Evolutionary conservation across 2,888 invertebrate species (phyloP).

Genomic region (Desoria tigrina): DNA sequence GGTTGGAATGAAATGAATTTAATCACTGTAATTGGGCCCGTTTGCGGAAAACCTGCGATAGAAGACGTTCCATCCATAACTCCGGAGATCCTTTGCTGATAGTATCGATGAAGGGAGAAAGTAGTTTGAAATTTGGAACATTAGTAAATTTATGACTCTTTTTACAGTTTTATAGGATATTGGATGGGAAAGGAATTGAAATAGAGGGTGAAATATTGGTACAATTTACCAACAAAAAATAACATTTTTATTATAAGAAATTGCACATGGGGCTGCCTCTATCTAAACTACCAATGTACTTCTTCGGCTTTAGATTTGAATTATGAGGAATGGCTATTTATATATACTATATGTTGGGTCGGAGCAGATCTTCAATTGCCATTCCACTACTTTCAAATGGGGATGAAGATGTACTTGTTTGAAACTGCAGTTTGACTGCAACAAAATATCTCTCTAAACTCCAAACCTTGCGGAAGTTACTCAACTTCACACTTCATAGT

Average conservation of each 20-base stretch:
- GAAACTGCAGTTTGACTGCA: too few species aligned
- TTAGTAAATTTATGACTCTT: constrained; percentile 1
- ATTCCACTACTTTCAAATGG: too few species aligned
- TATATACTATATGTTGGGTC: constrained; percentile 3
- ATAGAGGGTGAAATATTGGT: constrained; percentile 3
- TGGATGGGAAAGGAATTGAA: constrained; percentile 9
- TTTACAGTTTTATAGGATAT: constrained; percentile 1
- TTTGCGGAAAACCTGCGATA: too few species aligned
- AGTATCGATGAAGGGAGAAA: too few species aligned
- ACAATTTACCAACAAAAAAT: constrained; percentile 3
- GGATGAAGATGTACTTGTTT: neutral
- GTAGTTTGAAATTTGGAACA: neutral
- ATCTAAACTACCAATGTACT: constrained; percentile 7
- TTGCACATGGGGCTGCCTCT: constrained; percentile 6
- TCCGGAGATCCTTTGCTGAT: too few species aligned
- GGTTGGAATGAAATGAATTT: too few species aligned
- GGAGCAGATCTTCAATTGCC: too few species aligned
- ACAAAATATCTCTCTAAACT: too few species aligned
- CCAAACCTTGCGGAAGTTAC: too few species aligned
- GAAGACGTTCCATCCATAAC: too few species aligned
- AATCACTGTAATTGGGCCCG: too few species aligned
- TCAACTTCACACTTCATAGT: too few species aligned
- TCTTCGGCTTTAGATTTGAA: constrained; percentile 21
- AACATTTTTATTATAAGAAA: neutral
- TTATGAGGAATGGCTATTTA: constrained; percentile 21